Evolutionary conservation across 1,140 invertebrate genomes (phyloP).

Genomic region (Leptonema lineaticorne): DNA sequence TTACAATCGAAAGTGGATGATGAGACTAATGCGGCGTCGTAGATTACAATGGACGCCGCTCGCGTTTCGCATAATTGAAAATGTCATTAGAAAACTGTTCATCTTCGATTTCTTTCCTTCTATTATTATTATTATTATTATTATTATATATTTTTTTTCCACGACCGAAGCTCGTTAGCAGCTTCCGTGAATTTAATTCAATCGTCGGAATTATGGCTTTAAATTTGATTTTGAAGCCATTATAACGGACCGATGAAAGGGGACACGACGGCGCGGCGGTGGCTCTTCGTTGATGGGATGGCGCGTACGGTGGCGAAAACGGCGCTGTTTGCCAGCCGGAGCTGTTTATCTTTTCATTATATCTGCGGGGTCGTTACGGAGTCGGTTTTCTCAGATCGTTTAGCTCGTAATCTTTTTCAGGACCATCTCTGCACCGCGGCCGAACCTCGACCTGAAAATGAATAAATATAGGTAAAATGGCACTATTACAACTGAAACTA

Average conservation of each 20-base stretch:
- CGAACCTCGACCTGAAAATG: constrained; percentile 13
- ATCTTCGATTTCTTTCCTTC: constrained; percentile 23
- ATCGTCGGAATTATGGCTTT: constrained; percentile 26
- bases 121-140: too few species aligned
- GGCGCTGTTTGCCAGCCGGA: not conserved
- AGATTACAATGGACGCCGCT: constrained; percentile 11
- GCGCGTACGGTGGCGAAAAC: not conserved
- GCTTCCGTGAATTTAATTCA: constrained; percentile 14
- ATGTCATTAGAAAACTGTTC: constrained; percentile 30
- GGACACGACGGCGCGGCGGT: not conserved
- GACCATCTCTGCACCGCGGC: not conserved
- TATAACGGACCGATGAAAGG: constrained; percentile 20
- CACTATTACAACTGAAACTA: constrained; percentile 16
- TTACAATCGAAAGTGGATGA: constrained; percentile 20
- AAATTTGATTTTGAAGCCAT: constrained; percentile 36
- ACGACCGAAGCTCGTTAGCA: constrained; percentile 30
- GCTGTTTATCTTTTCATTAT: constrained; percentile 39
- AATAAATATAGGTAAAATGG: constrained; percentile 25
- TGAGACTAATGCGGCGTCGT: not conserved
- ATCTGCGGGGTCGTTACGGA: constrained; percentile 30
- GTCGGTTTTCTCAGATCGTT: constrained; percentile 24
- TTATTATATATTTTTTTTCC: too few species aligned
- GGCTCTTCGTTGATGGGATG: not conserved
- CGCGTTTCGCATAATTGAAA: constrained; percentile 34
- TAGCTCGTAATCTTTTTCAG: constrained; percentile 20